Evolutionary conservation across 92 coral and sea anemone species (phyloP).

Genomic region (Epizoanthus ramosus): DNA sequence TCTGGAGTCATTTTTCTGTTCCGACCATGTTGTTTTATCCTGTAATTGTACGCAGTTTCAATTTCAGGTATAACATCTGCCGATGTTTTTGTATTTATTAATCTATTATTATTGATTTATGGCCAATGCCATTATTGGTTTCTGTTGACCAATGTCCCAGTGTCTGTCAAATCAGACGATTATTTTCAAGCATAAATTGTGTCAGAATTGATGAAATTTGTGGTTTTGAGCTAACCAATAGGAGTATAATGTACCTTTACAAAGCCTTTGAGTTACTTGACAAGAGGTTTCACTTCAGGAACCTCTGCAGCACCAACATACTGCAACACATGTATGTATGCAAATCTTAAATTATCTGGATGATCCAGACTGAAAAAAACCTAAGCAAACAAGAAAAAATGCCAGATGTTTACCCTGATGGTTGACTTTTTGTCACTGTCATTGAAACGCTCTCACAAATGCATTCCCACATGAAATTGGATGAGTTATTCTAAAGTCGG

Average conservation of each 20-base stretch:
- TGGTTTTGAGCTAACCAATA: neutral
- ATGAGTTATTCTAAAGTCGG: neutral
- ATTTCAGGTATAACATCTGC: conserved; percentile 32
- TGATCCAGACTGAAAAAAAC: neutral
- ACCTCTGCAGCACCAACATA: neutral
- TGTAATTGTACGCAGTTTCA: neutral
- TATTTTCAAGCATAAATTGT: conserved; percentile 8
- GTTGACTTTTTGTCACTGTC: neutral
- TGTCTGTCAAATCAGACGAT: neutral
- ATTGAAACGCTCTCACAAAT: neutral
- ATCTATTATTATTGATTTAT: conserved; percentile 23
- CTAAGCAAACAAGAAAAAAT: neutral
- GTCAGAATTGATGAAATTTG: conserved; percentile 1
- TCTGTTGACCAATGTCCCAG: conserved; percentile 4
- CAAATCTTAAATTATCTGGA: neutral
- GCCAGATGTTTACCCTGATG: conserved; percentile 11
- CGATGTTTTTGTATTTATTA: conserved; percentile 28
- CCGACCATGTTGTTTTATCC: neutral
- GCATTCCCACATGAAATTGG: neutral
- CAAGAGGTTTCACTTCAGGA: neutral
- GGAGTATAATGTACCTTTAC: neutral
- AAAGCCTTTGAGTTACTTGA: neutral
- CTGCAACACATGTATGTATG: conserved; percentile 8
- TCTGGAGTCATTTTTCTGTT: neutral
- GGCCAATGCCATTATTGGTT: neutral